A percentile compares a stretch with the other conserved stretches of the same genome.
These are phyloP conservation scores for Hestina assimilis DNA, from an alignment of 1,140 invertebrate species.

Conservation along the genomic window DNA sequence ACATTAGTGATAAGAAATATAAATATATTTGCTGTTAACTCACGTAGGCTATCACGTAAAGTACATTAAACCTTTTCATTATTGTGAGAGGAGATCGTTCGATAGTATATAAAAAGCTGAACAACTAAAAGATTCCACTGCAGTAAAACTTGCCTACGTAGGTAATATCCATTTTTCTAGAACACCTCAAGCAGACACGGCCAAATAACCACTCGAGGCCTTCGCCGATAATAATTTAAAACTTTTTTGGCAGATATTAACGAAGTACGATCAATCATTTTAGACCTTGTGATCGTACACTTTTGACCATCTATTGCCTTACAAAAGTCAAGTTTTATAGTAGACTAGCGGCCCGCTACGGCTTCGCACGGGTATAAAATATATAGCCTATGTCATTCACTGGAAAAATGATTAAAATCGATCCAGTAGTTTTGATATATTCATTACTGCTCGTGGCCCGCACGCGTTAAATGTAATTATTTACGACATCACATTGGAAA, in stretches of 20 bases:
- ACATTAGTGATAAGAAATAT: no score
- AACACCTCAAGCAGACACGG: conserved; percentile 15
- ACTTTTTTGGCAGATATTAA: conserved; percentile 27
- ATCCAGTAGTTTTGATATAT: no score
- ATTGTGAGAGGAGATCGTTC: no score
- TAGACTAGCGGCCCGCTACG: no score
- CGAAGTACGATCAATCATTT: conserved; percentile 21
- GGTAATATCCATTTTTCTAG: conserved; percentile 17
- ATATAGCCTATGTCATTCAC: no score
- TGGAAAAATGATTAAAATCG: no score
- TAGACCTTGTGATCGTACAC: conserved; percentile 8
- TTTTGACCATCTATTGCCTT: conserved; percentile 11
- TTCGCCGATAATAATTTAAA: conserved; percentile 22
- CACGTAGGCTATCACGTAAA: no score
- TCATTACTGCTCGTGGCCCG: no score
- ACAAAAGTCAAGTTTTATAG: neutral
- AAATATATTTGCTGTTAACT: no score
- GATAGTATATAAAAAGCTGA: neutral
- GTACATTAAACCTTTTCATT: no score
- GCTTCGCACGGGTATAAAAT: no score
- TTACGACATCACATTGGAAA: no score
- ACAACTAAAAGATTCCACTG: conserved; percentile 11
- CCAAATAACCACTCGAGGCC: conserved; percentile 18
- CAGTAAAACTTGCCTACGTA: conserved; percentile 12
- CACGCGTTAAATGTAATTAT: neutral